A percentile compares a stretch with the other conserved stretches of the same genome.
Evolutionary conservation across 1,140 invertebrate genomes (phyloP).

Genomic region (Spodoptera litura): DNA sequence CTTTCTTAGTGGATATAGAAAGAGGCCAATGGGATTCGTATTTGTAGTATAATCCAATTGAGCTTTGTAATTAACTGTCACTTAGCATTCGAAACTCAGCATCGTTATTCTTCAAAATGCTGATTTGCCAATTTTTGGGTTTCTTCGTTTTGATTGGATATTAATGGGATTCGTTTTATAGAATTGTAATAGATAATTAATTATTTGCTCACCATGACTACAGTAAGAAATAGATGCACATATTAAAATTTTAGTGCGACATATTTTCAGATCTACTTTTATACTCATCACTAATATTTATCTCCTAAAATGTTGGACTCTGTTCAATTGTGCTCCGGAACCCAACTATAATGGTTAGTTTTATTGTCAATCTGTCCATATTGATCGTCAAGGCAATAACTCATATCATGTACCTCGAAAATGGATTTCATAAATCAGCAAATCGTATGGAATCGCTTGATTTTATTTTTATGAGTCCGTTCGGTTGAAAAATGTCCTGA

Average conservation of each 20-base stretch:
- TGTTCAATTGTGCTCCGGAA: conserved; percentile 5
- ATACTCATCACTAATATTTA: neutral
- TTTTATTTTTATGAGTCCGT: conserved; percentile 8
- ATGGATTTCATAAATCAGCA: conserved; percentile 15
- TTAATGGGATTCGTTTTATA: too few relatives aligned
- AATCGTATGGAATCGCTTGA: conserved; percentile 30
- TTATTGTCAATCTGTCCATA: conserved; percentile 37
- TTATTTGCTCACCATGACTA: too few relatives aligned
- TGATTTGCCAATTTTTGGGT: too few relatives aligned
- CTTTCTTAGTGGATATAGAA: neutral
- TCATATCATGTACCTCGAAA: conserved; percentile 7
- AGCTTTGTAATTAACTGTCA: too few relatives aligned
- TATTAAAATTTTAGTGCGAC: too few relatives aligned
- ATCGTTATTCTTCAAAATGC: too few relatives aligned
- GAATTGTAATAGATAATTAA: too few relatives aligned
- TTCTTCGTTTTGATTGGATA: too few relatives aligned
- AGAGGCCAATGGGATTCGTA: neutral
- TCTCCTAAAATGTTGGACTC: conserved; percentile 5
- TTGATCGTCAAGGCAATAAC: conserved; percentile 16
- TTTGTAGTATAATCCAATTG: neutral
- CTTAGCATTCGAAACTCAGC: too few relatives aligned
- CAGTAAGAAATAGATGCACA: too few relatives aligned
- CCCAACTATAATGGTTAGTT: conserved; percentile 21
- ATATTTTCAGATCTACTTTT: neutral
- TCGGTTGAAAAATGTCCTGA: conserved; percentile 17